phyloP scores from a whole-genome alignment of 2,888 invertebrate genomes.

The Tetropium fuscum region DNA sequence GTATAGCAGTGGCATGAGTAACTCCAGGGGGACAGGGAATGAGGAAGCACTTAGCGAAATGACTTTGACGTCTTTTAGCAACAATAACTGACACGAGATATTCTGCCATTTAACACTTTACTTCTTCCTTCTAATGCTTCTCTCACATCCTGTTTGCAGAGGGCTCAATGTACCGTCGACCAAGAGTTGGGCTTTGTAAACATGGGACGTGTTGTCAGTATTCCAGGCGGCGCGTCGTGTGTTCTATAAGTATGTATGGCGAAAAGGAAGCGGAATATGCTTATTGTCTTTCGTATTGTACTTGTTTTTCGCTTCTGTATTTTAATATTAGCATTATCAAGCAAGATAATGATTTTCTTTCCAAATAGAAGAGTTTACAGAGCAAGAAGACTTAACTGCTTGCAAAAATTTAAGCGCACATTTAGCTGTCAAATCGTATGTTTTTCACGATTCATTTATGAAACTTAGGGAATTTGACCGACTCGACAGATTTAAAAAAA shows the following conservation, averaged over 20 bases:
- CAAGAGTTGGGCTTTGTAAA: conserved; percentile 23
- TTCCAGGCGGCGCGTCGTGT: conserved; percentile 1
- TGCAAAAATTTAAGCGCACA: too few relatives aligned
- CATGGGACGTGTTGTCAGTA: conserved; percentile 10
- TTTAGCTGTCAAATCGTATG: too few relatives aligned
- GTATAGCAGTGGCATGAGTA: conserved; percentile 8
- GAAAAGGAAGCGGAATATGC: not conserved
- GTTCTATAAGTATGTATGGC: too few relatives aligned
- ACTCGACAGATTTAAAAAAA: too few relatives aligned
- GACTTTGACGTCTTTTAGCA: conserved; percentile 56
- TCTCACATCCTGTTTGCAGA: conserved; percentile 47
- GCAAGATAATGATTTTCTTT: too few relatives aligned
- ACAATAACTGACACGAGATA: conserved; percentile 53
- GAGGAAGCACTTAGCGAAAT: conserved; percentile 61
- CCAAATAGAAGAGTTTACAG: too few relatives aligned
- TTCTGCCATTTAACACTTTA: conserved; percentile 49
- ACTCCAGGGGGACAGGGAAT: conserved; percentile 30
- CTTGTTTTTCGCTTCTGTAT: conserved; percentile 3
- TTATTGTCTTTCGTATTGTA: not conserved
- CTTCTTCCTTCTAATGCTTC: conserved; percentile 44
- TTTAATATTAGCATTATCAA: not conserved
- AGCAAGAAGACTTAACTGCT: too few relatives aligned
- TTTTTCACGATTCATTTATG: too few relatives aligned
- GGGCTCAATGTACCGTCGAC: conserved; percentile 29
- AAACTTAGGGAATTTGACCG: too few relatives aligned